Evolutionary conservation across 2,888 invertebrate genomes (phyloP).

Genomic region (Cordilura impudica): DNA sequence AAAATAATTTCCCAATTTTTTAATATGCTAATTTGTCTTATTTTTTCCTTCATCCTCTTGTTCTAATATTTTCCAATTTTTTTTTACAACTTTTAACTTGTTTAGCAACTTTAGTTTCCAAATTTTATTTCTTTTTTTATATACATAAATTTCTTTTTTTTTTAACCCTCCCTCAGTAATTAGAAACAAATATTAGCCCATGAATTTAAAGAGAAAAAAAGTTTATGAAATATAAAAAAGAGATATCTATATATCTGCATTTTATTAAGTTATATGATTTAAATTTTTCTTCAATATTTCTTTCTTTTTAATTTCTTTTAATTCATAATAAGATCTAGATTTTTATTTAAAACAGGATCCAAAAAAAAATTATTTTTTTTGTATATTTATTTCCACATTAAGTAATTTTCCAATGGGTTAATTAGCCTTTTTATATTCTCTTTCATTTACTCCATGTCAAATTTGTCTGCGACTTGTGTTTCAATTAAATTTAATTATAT

Average conservation of each 20-base stretch:
- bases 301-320: too few relatives aligned
- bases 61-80: conserved; percentile 15
- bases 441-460: background rate
- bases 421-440: background rate
- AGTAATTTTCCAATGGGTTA: background rate
- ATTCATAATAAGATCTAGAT: too few relatives aligned
- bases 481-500: conserved; percentile 22
- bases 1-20: background rate
- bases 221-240: background rate
- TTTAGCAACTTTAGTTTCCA: conserved; percentile 11
- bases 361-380: background rate
- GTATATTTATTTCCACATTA: background rate
- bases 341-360: background rate
- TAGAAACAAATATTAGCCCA: conserved; percentile 4
- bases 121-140: background rate
- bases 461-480: background rate
- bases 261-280: too few relatives aligned
- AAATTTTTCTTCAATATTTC: too few relatives aligned
- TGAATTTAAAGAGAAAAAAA: background rate
- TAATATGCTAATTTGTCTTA: conserved; percentile 46
- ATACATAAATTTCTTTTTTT: conserved; percentile 5
- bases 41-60: conserved; percentile 7
- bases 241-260: too few relatives aligned
- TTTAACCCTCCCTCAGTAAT: background rate
- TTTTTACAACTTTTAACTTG: background rate